Base-by-base conservation (phyloP, 2,113 vertebrate species). In the Aptenodytes patagonicus region DNA sequence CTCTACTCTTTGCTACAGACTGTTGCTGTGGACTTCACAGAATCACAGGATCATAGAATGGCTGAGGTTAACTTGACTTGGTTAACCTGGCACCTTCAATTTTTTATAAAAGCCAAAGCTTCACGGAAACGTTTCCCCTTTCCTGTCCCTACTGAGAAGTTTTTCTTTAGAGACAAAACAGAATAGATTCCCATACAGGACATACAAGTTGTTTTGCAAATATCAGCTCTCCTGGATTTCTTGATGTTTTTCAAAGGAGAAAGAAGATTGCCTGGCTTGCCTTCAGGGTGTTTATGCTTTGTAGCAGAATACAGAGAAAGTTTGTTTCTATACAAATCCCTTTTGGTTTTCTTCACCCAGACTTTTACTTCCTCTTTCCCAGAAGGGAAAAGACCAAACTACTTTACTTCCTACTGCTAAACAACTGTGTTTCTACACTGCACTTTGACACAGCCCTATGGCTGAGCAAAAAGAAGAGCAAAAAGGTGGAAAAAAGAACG, bases 11-110 rank as follows among this genome's bases (percentile, higher is more conserved):
- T 62, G 8, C 44, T 83, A 40, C 16, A 62, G 19, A 46, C 6
- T 64, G 3, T 34, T 86, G 2, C 52, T 19, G 1, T 61, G 61
- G 49, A 42, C 20, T 80, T 64, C 58, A 72, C 12, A 72, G 36
- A 71, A 66, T 44, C 34, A 47, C 18, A 54, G 8, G 3, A 55
- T 64, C 38, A 51, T 16, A 68, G n/a, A 80, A 54, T 15, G 22
- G 13, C 10, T 79, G 25, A 87, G 26, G 14, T 76, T 79, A 44
- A 58, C n/a, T 66, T 83, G n/a, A 44, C 17, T 51, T 60, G 29
- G n/a, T 34, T 62, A 93, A 68, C 18, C 24, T 24, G 31, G 8
- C 15, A 66, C 2, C 4, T 31, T 31, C 2, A 1, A 0, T n/a
- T 32, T 84, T 77, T 77, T 38, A 21, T 21, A 22, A 60, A 80